Evolutionary conservation across 92 coral and sea anemone species (phyloP).

Genomic region (Zoanthus solanderi): DNA sequence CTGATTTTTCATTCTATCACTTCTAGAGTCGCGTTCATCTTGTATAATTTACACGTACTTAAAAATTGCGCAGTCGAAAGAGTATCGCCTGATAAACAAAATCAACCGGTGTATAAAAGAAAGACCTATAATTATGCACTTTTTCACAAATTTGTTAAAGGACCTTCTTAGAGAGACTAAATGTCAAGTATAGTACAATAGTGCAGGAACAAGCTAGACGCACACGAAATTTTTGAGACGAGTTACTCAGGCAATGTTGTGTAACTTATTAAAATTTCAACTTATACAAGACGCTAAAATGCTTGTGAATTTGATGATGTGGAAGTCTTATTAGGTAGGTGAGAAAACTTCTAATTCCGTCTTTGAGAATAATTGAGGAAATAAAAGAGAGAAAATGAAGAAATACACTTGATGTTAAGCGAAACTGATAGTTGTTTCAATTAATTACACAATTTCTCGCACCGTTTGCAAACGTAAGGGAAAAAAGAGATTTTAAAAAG

Average conservation of each 20-base stretch:
- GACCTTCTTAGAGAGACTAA: not conserved
- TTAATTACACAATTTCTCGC: not conserved
- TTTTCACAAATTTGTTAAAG: not conserved
- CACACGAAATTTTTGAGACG: not conserved
- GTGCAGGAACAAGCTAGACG: not conserved
- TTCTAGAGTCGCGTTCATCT: too few species aligned
- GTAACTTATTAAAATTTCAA: not conserved
- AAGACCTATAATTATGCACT: not conserved
- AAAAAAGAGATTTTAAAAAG: not conserved
- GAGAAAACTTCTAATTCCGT: not conserved
- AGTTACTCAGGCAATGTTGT: not conserved
- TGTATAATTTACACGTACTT: too few species aligned
- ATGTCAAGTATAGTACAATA: not conserved
- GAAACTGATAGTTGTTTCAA: not conserved
- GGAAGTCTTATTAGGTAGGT: not conserved
- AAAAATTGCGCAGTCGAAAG: not conserved
- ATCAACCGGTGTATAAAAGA: not conserved
- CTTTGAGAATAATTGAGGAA: not conserved
- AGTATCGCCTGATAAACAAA: constrained; percentile 12
- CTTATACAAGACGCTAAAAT: not conserved
- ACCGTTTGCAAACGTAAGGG: not conserved
- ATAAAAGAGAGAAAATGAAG: not conserved
- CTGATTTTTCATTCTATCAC: too few species aligned
- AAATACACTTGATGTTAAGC: not conserved
- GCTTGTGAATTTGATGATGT: not conserved